Conservation (phyloP, 2,113 vertebrate species). For the rat (Rattus norvegicus) region DNA sequence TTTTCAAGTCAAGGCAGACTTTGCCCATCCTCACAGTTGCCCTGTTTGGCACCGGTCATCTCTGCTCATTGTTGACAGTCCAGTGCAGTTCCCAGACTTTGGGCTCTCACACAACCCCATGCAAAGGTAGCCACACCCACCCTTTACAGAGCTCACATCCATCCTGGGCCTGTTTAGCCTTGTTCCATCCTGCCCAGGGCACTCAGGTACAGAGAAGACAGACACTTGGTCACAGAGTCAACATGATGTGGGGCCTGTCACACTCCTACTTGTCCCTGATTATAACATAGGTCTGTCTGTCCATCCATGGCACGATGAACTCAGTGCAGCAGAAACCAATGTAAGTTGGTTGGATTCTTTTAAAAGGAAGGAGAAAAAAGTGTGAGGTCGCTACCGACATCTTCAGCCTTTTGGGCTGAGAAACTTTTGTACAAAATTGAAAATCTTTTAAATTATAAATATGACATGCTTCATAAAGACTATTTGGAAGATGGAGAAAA, state of each 20-base stretch:
- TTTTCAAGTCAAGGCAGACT: not conserved
- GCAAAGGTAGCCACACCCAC: too few relatives aligned
- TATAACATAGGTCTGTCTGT: not conserved
- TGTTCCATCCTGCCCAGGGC: not conserved
- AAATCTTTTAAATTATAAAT: constrained; percentile 56
- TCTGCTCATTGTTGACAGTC: not conserved
- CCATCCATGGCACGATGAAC: not conserved
- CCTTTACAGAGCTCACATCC: not conserved
- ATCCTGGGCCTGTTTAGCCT: not conserved
- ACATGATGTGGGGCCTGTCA: not conserved
- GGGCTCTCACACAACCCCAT: not conserved
- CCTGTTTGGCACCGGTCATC: not conserved
- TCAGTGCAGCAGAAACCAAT: not conserved
- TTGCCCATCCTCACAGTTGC: not conserved
- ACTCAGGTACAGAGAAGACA: not conserved
- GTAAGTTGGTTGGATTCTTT: not conserved
- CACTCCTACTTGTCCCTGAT: not conserved
- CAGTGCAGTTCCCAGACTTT: not conserved
- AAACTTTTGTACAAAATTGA: constrained; percentile 53
- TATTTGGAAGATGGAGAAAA: constrained; percentile 33
- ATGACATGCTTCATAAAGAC: constrained; percentile 41
- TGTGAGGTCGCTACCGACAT: not conserved
- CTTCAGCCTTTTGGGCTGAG: not conserved
- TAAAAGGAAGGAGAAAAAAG: constrained; percentile 24
- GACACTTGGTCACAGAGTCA: not conserved